Evolutionary conservation across 2,797 vertebrate genomes (phyloP), one percentile per base, ranked within the genome.

Genomic region (Anableps anableps): DNA sequence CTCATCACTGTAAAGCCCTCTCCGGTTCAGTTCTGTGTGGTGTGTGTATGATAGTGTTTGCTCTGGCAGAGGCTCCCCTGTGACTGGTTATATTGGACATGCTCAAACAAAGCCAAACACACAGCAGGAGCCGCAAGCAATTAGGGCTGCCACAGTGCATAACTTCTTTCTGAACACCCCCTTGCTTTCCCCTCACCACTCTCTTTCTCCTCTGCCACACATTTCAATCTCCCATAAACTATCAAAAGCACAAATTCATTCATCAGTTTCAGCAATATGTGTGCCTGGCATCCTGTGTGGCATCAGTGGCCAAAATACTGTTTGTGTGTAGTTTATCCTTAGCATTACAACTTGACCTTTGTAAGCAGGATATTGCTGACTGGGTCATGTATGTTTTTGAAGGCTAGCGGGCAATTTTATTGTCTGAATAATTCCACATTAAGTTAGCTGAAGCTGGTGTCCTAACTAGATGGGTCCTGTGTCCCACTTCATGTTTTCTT

Each of bases 81-180:
- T 89, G 91, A 94, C 89, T 93, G 90, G 92, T 94, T 94, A 89
- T 91, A 92, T 92, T 91, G 91, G 93, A 94, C 93, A 86, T 90
- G 92, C 94, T 94, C 93, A 95, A 93, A 95, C 95, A 95, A 93
- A 95, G 92, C 92, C 91, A 92, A 94, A 91, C 92, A 93, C 89
- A 95, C 91, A 94, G 94, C 93, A 89, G 92, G 92, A 94, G 92
- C 93, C 90, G 80, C 90, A 85, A 91, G 93, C 93, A 95, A 94
- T 95, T 94, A 95, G 88, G 82, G 77, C 91, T 88, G 91, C 91
- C 87, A 85, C 89, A 82, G 86, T 85, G 83, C 88, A 93, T 86
- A 85, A 84, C 86, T 92, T 80, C 84, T 83, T 82, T 84, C 64
- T 58, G 86, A 87, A 86, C 87, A 83, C 76, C 78, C 85, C 80